Evolutionary conservation across 2,888 invertebrate species (phyloP), one percentile per base, ranked within the genome.

Genomic region (Gryllus longicercus): DNA sequence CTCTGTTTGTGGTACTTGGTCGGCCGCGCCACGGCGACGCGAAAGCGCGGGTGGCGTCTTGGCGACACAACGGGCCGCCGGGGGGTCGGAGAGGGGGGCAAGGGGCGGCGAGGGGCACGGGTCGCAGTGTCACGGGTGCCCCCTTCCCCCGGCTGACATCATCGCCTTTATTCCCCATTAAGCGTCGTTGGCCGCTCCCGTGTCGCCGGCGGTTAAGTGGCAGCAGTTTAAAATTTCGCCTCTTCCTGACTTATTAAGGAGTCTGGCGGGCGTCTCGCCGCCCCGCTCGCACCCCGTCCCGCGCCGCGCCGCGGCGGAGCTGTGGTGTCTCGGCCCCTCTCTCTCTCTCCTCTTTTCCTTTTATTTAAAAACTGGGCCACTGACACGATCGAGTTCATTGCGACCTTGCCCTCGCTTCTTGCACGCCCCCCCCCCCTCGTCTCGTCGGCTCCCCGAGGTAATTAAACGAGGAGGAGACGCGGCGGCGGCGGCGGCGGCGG

Each of bases 401-500:
- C 75, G 80, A 80, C 80, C 80, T 80, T 80, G 80, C 78, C 78
- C 80, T 50, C 78, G 74, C 78, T 78, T 38, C 75, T 79, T 77
- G 63, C 79, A 74, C 79, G 49, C 50, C 79, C 50, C 79, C 63
- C 63, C n/a, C 51, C 76, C 51, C 16, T 12, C 63, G 5, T 1
- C 16, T 2, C 1, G 3, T 4, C 63, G 11, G 75, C 23, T 80
- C 82, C 80, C 79, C 63, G 80, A 82, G 81, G 82, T 81, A 81
- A 82, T 82, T 81, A 82, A 82, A 81, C 75, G 75, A 77, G 80
- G 77, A 51, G 50, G 79, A 78, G 79, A 49, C 23, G n/a, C n/a
- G 75, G 75, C 21, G 50, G 50, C 63, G 63, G n/a, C 16, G 63
- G 63, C 63, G 63, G 63, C 16, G 63, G 63, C 18, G 63, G 63